Evolutionary conservation across 2,888 invertebrate species (phyloP).

Genomic region (Thymelicus sylvestris): DNA sequence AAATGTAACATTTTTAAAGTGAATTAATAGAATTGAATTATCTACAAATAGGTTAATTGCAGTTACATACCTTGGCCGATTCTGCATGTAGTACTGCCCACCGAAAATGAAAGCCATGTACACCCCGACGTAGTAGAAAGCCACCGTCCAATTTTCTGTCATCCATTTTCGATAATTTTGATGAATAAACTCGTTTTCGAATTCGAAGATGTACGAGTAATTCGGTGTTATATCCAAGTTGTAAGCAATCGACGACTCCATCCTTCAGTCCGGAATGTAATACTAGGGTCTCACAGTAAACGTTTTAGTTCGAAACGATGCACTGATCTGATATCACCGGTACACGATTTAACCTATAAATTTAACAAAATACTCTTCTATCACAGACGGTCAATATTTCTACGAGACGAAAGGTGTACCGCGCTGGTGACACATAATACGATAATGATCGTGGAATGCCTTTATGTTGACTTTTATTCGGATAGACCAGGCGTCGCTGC

Average conservation of each 20-base stretch:
- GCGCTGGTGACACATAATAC: conserved; percentile 60
- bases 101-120: conserved; percentile 98
- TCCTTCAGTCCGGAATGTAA: conserved; percentile 53
- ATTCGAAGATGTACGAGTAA: conserved; percentile 97
- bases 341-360: conserved; percentile 73
- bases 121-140: conserved; percentile 94
- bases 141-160: conserved; percentile 97
- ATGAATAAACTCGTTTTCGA: conserved; percentile 97
- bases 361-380: conserved; percentile 67
- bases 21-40: background rate
- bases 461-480: conserved; percentile 71
- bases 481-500: conserved; percentile 66
- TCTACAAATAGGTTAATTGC: conserved; percentile 14
- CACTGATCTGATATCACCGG: conserved; percentile 79
- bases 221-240: conserved; percentile 88
- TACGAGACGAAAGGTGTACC: conserved; percentile 61
- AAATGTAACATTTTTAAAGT: background rate
- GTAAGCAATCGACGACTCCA: conserved; percentile 81
- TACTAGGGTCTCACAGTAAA: conserved; percentile 57
- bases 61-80: conserved; percentile 88
- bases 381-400: conserved; percentile 76
- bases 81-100: conserved; percentile 97
- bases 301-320: conserved; percentile 51
- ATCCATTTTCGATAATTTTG: conserved; percentile 96
- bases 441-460: conserved; percentile 67